Base-by-base conservation (phyloP, 1,140 invertebrate genomes). In the Teleopsis dalmanni region DNA sequence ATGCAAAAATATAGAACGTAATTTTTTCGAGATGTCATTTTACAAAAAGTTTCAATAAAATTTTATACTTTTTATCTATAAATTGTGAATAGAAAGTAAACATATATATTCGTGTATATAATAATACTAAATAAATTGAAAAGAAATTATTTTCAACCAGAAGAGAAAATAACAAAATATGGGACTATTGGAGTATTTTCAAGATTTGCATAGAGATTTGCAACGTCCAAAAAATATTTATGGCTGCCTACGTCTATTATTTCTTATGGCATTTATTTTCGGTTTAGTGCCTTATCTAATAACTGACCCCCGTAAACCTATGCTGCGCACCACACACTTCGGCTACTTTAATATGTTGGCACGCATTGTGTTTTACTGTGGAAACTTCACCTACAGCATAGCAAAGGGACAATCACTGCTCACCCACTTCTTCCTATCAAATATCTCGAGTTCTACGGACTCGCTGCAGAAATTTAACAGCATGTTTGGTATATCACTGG, bases 271-370 rank as follows among this genome's bases (percentile, higher is more conserved):
- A 2, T 31, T 58, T 2, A 36, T 52, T 3, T 53, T 53, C 7
- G 62, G 62, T 2, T 47, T 65, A 14, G 43, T 58, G 18, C 62
- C 62, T 0, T 64, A 52, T n/a, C 42, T 40, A 31, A 53, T 65
- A 13, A 2, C 14, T 0, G 46, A 42, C 22, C 42, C 16, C 1
- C 23, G 31, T n/a, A 13, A 14, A 8, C 48, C 43, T 4, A 25
- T 22, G 3, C 22, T 62, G 9, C 36, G 40, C 0, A 4, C 36
- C 1, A 54, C 57, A 6, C 35, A 19, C 11, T 33, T 52, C 1
- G 56, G 57, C 9, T 57, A 50, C 25, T 3, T 40, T 9, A 57
- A 48, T 38, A 54, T 60, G 5, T 3, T 56, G 1, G 1, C n/a
- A 2, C 54, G 62, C 14, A 42, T 58, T 8, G n/a, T 37, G 0